Base-by-base conservation (phyloP, 2,797 vertebrate genomes). In the Sarcoramphus papa region DNA sequence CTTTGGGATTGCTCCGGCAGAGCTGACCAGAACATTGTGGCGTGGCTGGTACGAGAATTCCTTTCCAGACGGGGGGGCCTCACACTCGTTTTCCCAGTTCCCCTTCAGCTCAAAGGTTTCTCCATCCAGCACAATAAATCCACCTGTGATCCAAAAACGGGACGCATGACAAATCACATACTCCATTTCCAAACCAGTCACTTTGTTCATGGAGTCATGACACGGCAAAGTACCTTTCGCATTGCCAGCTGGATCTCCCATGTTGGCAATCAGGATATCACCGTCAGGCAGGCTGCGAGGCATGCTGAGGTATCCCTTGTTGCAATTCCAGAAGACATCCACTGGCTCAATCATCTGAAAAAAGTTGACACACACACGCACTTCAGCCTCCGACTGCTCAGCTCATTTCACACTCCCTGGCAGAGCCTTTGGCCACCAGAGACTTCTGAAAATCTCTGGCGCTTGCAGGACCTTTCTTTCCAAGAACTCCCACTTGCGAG, bases 31-130 rank as follows among this genome's bases (percentile, higher is more conserved):
- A 81, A 99, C 99, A 0, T 99, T 99, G 97, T 99, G 98, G 22
- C 98, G 97, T 0, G 99, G 98, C 76, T 99, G 99, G 97, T 98
- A 99, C 98, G 99, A 99, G 98, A 99, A 99, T 94, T 99, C 99
- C 3, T 98, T 99, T 10, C 99, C 99, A 2, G 98, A 98, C 0
- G 98, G 98, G 0, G 98, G 98, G 0, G 92, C 93, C 2, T 98
- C 97, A 1, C 98, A 98, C 2, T 98, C 98, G 2, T 81, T 97
- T 88, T 99, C 99, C 99, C 99, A 99, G 48, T 99, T 99, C 1
- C 99, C 99, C 18, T 99, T 98, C 70, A 99, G 98, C 72, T 99
- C 98, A 8, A 99, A 99, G 0, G 98, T 99, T 93, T 99, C 97
- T 13, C 98, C 99, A 6, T 99, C 99, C 98, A 99, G 98, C 89